Conservation (phyloP, 2,888 invertebrate genomes). For the Eristalis arbustorum region DNA sequence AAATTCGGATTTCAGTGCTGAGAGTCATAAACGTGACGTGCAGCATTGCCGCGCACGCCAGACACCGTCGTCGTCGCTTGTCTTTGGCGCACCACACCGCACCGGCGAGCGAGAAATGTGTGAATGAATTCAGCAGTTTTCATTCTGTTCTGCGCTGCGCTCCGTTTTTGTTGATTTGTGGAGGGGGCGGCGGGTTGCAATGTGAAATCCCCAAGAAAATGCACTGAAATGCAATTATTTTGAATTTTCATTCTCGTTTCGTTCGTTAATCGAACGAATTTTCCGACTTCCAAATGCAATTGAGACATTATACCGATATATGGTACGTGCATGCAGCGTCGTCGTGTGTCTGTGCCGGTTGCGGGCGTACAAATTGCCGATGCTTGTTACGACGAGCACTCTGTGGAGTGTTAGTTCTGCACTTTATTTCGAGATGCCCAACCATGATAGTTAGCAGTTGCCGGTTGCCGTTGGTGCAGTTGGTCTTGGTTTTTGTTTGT, state of each 20-base stretch:
- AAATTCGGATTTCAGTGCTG: not conserved
- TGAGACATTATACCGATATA: constrained; percentile 28
- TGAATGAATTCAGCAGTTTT: constrained; percentile 43
- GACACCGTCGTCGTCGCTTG: not conserved
- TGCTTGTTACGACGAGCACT: not conserved
- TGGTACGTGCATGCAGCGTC: too few relatives aligned
- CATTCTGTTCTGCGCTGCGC: not conserved
- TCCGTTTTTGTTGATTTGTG: not conserved
- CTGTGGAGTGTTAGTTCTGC: not conserved
- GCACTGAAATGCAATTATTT: constrained; percentile 51
- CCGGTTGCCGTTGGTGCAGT: not conserved
- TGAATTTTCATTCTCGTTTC: constrained; percentile 34
- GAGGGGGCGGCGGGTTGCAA: not conserved
- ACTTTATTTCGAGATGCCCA: constrained; percentile 3
- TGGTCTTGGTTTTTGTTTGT: constrained; percentile 10
- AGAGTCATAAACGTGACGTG: not conserved
- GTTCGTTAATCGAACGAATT: constrained; percentile 36
- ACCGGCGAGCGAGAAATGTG: not conserved
- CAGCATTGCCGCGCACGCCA: not conserved
- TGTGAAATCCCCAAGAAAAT: not conserved
- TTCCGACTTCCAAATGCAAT: constrained; percentile 25
- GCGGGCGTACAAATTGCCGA: not conserved
- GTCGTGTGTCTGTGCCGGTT: not conserved
- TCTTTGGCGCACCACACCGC: too few relatives aligned
- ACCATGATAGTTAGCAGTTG: not conserved